phyloP scores from a whole-genome alignment of 1,140 invertebrate species.

The Leptinotarsa defecta region DNA sequence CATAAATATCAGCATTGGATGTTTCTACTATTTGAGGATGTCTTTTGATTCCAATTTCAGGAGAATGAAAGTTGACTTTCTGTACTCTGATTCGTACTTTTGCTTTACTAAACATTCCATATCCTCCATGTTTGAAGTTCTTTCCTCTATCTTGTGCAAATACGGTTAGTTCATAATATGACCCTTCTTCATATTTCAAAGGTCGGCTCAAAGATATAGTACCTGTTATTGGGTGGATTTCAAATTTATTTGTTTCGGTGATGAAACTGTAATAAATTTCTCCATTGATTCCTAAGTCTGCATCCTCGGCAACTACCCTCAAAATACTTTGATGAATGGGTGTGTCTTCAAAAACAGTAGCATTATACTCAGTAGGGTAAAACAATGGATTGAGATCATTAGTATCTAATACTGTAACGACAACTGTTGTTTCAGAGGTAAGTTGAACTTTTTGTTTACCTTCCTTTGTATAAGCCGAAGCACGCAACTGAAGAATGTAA shows the following conservation, averaged over 20 bases:
- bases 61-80: slow-evolving; percentile 84
- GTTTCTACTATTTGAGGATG: slow-evolving; percentile 83
- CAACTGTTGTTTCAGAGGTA: slow-evolving; percentile 75
- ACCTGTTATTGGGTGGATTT: slow-evolving; percentile 90
- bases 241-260: slow-evolving; percentile 82
- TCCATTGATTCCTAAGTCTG: slow-evolving; percentile 90
- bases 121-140: slow-evolving; percentile 63
- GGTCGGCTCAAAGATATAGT: slow-evolving; percentile 83
- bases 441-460: slow-evolving; percentile 62
- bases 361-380: slow-evolving; percentile 83
- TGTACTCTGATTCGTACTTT: slow-evolving; percentile 77
- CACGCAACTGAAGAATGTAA: slow-evolving; percentile 82
- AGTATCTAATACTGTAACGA: slow-evolving; percentile 82
- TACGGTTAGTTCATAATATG: slow-evolving; percentile 76
- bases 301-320: slow-evolving; percentile 86
- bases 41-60: slow-evolving; percentile 79
- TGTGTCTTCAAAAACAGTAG: slow-evolving; percentile 86
- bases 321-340: slow-evolving; percentile 79
- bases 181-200: slow-evolving; percentile 67
- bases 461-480: slow-evolving; percentile 66
- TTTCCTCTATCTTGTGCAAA: slow-evolving; percentile 83
- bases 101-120: slow-evolving; percentile 69
- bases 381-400: slow-evolving; percentile 94
- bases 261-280: slow-evolving; percentile 95
- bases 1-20: slow-evolving; percentile 84